Evolutionary conservation across 2,888 invertebrate genomes (phyloP), one percentile per base, ranked within the genome.

Genomic region (Nemurella pictetii): DNA sequence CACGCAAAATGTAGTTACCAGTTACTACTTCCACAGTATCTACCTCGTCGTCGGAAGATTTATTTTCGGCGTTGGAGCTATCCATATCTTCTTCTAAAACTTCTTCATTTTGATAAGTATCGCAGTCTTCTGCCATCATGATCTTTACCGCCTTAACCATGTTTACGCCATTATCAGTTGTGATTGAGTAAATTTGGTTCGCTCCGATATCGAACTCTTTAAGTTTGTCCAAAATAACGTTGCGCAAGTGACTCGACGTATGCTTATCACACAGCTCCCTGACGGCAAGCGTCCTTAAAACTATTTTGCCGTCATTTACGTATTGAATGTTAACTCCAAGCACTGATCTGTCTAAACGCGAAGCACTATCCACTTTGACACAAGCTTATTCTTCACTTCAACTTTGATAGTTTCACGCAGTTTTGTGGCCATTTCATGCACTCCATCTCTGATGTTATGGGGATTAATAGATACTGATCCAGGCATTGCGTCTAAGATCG

Each of bases 281-380:
- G 12, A 86, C 83, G 25, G 84, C 85, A 36, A 86, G 20, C 15
- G 85, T 86, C n/a, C 84, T 84, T 1, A 86, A 27, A 36, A 82
- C 29, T 0, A 86, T 85, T 36, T 78, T 73, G 82, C 84, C 83
- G 72, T 84, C 82, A 80, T 83, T 72, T 15, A 85, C 75, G 83
- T 80, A 86, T 84, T 86, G 85, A 25, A 86, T 80, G 73, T 86
- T 85, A 12, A 86, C 83, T 12, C 84, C 83, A 30, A 86, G 81
- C 15, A 86, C 36, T 15, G 85, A 83, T 30, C 86, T 28, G 36
- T 86, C 86, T 4, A 73, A 26, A 0, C 86, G 32, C 29, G 85
- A 73, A 0, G 85, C 86, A 72, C 83, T n/a, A 84, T 85, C 86
- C 26, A 85, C 78, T 85, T 86, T 86, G 36, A 86, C 55, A 84